These are phyloP conservation scores for Dipodomys spectabilis DNA, from an alignment of 2,113 vertebrate species.

Conservation along the genomic window DNA sequence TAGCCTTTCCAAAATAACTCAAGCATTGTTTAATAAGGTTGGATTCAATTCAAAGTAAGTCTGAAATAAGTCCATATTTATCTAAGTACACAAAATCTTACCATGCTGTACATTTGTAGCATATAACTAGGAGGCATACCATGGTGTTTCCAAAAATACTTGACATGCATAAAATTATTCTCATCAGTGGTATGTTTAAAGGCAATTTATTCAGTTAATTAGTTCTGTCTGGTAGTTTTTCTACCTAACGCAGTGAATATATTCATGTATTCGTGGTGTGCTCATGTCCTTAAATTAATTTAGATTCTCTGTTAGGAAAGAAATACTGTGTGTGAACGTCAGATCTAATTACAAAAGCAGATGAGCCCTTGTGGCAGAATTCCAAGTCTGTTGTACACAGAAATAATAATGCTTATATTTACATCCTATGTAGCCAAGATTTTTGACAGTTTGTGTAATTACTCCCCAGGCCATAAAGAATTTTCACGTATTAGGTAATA, in stretches of 20 bases:
- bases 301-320: slow-evolving; percentile 38
- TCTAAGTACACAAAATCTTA: not conserved
- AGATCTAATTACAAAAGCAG: slow-evolving; percentile 53
- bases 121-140: slow-evolving; percentile 22
- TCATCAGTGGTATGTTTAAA: slow-evolving; percentile 34
- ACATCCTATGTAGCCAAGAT: not conserved
- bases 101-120: not conserved
- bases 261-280: not conserved
- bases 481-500: slow-evolving; percentile 31
- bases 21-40: not conserved
- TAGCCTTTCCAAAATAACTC: slow-evolving; percentile 21
- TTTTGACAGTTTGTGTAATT: slow-evolving; percentile 32
- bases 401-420: slow-evolving; percentile 30
- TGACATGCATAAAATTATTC: slow-evolving; percentile 49
- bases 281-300: slow-evolving; percentile 60
- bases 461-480: not conserved
- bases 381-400: not conserved
- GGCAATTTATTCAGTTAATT: slow-evolving; percentile 26
- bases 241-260: not conserved
- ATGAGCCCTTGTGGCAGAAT: slow-evolving; percentile 25
- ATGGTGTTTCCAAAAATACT: not conserved
- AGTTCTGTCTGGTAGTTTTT: slow-evolving; percentile 42
- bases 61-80: not conserved
- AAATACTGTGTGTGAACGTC: slow-evolving; percentile 1
- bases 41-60: not conserved